phyloP scores from a whole-genome alignment of 2,888 invertebrate genomes.

The Coenonympha glycerion region DNA sequence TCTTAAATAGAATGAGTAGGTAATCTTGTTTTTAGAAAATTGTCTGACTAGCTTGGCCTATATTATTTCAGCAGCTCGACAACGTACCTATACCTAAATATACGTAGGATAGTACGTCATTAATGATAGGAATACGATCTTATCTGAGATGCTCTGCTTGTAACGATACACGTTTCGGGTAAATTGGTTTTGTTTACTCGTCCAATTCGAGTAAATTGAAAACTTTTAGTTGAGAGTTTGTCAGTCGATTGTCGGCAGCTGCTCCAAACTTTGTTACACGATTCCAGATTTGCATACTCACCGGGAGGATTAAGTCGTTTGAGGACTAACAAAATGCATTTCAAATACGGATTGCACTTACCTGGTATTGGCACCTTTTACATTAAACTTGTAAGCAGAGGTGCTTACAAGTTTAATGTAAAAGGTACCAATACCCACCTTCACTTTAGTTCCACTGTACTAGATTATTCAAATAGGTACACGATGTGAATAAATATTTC shows the following conservation, averaged over 20 bases:
- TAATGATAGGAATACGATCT: no score
- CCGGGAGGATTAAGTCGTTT: slow-evolving; percentile 17
- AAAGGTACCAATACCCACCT: background rate
- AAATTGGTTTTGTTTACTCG: no score
- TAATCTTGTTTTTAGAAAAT: no score
- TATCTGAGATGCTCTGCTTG: no score
- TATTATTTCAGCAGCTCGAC: no score
- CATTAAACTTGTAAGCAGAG: no score
- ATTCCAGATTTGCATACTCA: slow-evolving; percentile 21
- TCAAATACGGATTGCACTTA: slow-evolving; percentile 4
- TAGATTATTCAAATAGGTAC: background rate
- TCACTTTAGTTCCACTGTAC: background rate
- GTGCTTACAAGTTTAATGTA: slow-evolving; percentile 2
- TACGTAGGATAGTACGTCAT: no score
- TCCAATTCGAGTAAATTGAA: background rate
- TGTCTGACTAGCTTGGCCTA: no score
- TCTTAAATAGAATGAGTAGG: no score
- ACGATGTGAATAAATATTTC: background rate
- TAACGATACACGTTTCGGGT: no score
- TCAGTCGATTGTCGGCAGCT: slow-evolving; percentile 21
- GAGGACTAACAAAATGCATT: slow-evolving; percentile 19
- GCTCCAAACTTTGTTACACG: slow-evolving; percentile 21
- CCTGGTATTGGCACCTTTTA: no score
- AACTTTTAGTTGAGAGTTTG: slow-evolving; percentile 17
- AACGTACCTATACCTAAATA: no score